phyloP scores from a whole-genome alignment of 2,113 vertebrate species.

The Prietella phreatophila region DNA sequence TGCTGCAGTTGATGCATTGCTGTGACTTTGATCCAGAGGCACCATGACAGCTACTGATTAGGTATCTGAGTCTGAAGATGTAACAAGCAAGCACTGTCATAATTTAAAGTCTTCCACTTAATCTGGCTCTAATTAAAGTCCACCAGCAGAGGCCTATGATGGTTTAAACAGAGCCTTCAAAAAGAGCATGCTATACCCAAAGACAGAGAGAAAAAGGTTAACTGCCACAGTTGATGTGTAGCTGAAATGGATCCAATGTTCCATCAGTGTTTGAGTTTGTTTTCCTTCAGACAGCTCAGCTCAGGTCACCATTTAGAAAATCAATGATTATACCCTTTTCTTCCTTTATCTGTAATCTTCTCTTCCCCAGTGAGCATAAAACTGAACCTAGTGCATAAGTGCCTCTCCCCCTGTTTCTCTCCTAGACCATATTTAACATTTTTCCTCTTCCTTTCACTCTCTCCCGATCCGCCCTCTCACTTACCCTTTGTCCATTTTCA shows the following conservation, averaged over 20 bases:
- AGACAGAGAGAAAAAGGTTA: constrained; percentile 29
- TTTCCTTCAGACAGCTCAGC: not conserved
- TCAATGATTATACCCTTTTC: constrained; percentile 29
- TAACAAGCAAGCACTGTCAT: constrained; percentile 40
- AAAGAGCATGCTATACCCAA: not conserved
- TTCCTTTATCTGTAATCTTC: constrained; percentile 19
- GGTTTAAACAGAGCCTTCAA: constrained; percentile 24
- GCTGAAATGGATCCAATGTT: constrained; percentile 2
- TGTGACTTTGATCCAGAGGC: constrained; percentile 38
- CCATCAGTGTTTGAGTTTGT: not conserved
- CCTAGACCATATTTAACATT: constrained; percentile 20
- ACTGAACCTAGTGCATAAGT: not conserved
- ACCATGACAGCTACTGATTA: constrained; percentile 51
- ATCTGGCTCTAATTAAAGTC: constrained; percentile 47
- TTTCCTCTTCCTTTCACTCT: not conserved
- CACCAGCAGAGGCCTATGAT: not conserved
- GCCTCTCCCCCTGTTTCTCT: not conserved
- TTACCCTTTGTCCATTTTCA: not conserved
- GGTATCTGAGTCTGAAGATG: constrained; percentile 36
- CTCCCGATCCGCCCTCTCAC: not conserved
- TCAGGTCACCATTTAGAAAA: constrained; percentile 44
- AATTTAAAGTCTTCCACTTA: constrained; percentile 46
- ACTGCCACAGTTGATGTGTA: constrained; percentile 29
- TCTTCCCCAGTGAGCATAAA: constrained; percentile 23
- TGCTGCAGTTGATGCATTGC: constrained; percentile 44